Percentiles rank a stretch among this genome's conserved stretches.
Evolutionary conservation across 2,113 vertebrate genomes (phyloP).

Genomic region (Gadus chalcogrammus): DNA sequence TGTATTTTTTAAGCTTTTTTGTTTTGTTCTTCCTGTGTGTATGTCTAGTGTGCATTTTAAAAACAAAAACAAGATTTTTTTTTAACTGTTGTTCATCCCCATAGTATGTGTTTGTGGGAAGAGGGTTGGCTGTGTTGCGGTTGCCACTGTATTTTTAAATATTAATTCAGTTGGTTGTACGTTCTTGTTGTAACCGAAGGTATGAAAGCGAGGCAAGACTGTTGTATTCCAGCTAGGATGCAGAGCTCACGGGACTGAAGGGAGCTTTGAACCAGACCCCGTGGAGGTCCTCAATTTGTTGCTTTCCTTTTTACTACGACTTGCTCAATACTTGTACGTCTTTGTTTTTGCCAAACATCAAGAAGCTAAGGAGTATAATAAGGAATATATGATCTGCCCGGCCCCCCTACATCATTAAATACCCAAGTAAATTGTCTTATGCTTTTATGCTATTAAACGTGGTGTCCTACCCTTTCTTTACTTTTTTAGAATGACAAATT

Average conservation of each 20-base stretch:
- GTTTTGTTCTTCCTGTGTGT: constrained; percentile 56
- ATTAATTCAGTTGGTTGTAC: constrained; percentile 59
- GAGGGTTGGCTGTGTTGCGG: constrained; percentile 53
- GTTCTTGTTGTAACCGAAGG: constrained; percentile 55
- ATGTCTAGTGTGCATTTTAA: constrained; percentile 69
- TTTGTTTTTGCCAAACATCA: constrained; percentile 68
- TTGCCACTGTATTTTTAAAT: constrained; percentile 67
- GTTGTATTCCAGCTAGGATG: constrained; percentile 65
- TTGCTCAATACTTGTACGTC: constrained; percentile 56
- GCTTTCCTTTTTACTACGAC: constrained; percentile 65
- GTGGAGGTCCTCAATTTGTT: constrained; percentile 44
- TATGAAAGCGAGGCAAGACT: constrained; percentile 46
- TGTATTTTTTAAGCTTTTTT: constrained; percentile 75
- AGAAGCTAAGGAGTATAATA: constrained; percentile 42
- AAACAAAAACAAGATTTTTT: constrained; percentile 59
- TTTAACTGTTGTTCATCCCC: constrained; percentile 65
- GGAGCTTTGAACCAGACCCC: constrained; percentile 67
- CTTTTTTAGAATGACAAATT: constrained; percentile 52
- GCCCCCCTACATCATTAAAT: constrained; percentile 1
- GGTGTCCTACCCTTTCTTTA: constrained; percentile 47
- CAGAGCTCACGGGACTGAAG: constrained; percentile 68
- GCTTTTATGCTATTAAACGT: constrained; percentile 4
- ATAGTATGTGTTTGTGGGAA: constrained; percentile 66
- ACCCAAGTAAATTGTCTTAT: constrained; percentile 43
- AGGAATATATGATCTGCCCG: constrained; percentile 31